Evolutionary conservation across 1,140 invertebrate species (phyloP), one percentile per base, ranked within the genome.

Genomic region (Drosophila trapezifrons): DNA sequence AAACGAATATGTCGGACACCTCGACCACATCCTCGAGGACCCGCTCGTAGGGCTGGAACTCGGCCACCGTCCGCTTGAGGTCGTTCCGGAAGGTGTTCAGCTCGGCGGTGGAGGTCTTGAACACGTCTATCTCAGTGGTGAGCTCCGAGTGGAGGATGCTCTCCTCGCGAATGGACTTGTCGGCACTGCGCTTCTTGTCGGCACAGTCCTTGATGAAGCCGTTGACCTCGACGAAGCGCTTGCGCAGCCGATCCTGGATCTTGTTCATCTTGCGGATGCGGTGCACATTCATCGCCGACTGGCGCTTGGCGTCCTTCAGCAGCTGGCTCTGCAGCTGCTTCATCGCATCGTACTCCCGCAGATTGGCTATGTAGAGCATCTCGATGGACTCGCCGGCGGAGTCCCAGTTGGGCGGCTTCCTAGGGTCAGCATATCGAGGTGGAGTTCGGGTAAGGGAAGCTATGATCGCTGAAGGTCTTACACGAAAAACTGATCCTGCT

Each of bases 371-470:
- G 22, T 84, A 81, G 3, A 87, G 29, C 58, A 90, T 76, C 71
- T 91, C 90, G 10, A 91, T 55, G 0, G 79, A 81, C 29, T 90
- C 90, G 0, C 83, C 75, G 2, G 83, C 72, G 4, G 83, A 87
- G 49, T 91, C 90, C 90, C 86, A 90, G 5, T 79, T 84, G 5
- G 85, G 86, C 0, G 86, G 83, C 17, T 90, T 90, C 0, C 90
- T 91, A 42, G 2, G 3, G 32, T 1, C 8, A 10, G 8, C 17
- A n/a, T 6, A 0, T 7, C 4, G 10, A 9, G n/a, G 2, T 54
- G 1, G 3, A 63, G 1, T 2, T n/a, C 12, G 0, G 2, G 2
- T 6, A 13, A 37, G 15, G 15, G 0, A 15, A 12, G 12, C 17
- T 37, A 5, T 17, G 6, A 12, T 8, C 10, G 10, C 10, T 8